Percentiles rank a stretch among this genome's conserved stretches.
Conservation (phyloP, 1,140 invertebrate genomes). For the Penaeus chinensis region DNA sequence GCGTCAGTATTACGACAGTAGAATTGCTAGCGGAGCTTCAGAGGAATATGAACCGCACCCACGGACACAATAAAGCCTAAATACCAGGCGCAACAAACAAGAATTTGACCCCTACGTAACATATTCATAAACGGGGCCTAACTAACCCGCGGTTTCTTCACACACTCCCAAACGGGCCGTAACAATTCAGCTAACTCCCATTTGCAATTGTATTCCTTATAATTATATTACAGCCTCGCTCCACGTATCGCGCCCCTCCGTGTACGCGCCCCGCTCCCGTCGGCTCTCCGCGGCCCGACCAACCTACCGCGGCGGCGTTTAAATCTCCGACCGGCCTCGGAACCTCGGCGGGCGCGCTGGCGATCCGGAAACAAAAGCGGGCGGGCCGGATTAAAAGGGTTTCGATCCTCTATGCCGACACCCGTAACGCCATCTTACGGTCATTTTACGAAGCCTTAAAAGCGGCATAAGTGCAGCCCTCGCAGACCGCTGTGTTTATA, state of each 20-base stretch:
- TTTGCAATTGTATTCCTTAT: constrained; percentile 31
- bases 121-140: constrained; percentile 37
- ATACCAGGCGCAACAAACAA: background rate
- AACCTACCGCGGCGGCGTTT: background rate
- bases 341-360: no score
- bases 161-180: constrained; percentile 30
- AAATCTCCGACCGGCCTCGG: no score
- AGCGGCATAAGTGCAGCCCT: constrained; percentile 32
- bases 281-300: background rate
- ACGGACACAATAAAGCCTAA: constrained; percentile 13
- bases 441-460: constrained; percentile 31
- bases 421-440: constrained; percentile 8
- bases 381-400: constrained; percentile 29
- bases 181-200: constrained; percentile 38
- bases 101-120: constrained; percentile 27
- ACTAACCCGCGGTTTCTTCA: constrained; percentile 29
- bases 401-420: constrained; percentile 12
- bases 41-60: constrained; percentile 26
- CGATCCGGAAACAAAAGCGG: no score
- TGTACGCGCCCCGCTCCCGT: background rate
- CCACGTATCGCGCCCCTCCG: background rate
- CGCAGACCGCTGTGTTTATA: constrained; percentile 37
- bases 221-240: background rate
- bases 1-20: background rate
- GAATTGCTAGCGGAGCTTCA: background rate